Conservation (phyloP, 1,140 invertebrate genomes). For the Formica exsecta region DNA sequence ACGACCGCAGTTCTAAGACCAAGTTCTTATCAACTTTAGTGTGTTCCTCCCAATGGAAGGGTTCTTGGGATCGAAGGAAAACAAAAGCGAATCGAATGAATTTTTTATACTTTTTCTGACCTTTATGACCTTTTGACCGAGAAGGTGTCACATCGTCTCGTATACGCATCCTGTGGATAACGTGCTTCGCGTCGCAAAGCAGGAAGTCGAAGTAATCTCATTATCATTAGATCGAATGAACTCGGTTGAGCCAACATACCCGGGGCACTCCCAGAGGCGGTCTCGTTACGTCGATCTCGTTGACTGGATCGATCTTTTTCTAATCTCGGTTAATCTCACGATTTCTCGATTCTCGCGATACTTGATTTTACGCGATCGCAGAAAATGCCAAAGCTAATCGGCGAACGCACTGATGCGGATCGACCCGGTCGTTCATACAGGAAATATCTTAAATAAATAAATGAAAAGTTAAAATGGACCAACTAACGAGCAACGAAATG, state of each 20-base stretch:
- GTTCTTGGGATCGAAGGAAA: not conserved
- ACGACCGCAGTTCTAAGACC: not conserved
- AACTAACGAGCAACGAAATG: too few relatives aligned
- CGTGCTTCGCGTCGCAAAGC: slow-evolving; percentile 1
- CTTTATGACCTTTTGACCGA: not conserved
- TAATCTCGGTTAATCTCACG: slow-evolving; percentile 45
- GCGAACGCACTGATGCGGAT: slow-evolving; percentile 27
- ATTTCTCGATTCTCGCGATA: slow-evolving; percentile 17
- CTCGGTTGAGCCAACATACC: slow-evolving; percentile 32
- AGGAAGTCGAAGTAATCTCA: slow-evolving; percentile 28
- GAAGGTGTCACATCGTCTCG: not conserved
- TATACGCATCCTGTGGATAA: too few relatives aligned
- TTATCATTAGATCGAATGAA: slow-evolving; percentile 45
- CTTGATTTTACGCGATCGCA: slow-evolving; percentile 36
- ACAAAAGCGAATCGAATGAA: not conserved
- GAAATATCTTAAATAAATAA: slow-evolving; percentile 20
- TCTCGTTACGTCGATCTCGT: slow-evolving; percentile 51
- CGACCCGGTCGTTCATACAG: slow-evolving; percentile 25
- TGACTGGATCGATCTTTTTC: not conserved
- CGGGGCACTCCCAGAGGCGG: slow-evolving; percentile 21
- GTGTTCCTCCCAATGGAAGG: not conserved
- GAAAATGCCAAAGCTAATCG: slow-evolving; percentile 60
- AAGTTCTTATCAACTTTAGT: not conserved
- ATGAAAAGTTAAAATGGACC: too few relatives aligned
- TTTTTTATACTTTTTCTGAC: not conserved